Evolutionary conservation across 2,888 invertebrate genomes (phyloP).

Genomic region (Himalopsyche kuldschensis): DNA sequence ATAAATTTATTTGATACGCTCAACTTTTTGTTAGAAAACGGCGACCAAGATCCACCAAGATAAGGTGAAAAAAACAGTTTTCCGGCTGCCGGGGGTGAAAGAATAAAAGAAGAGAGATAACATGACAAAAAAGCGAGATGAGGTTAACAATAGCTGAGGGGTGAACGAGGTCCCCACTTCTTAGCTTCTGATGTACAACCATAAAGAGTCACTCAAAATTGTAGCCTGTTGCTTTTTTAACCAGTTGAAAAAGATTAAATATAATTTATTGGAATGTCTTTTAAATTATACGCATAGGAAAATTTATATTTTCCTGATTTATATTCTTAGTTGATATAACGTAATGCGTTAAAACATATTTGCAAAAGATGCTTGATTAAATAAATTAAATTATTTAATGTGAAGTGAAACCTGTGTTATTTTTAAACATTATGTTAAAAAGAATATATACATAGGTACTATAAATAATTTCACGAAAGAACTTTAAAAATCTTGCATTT

Average conservation of each 20-base stretch:
- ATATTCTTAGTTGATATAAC: too few relatives aligned
- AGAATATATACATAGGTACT: too few relatives aligned
- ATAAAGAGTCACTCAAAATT: slow-evolving; percentile 17
- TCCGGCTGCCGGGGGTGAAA: slow-evolving; percentile 4
- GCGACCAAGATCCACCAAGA: background rate
- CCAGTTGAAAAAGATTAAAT: background rate
- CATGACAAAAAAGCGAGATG: background rate
- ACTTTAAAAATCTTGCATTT: background rate
- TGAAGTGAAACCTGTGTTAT: too few relatives aligned
- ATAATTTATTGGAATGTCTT: background rate
- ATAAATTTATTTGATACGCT: slow-evolving; percentile 33
- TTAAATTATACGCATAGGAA: too few relatives aligned
- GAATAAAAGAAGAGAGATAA: background rate
- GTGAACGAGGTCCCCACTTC: background rate
- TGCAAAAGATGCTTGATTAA: too few relatives aligned
- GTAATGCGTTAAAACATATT: too few relatives aligned
- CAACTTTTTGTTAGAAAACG: slow-evolving; percentile 17
- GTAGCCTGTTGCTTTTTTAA: slow-evolving; percentile 27
- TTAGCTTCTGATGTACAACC: background rate
- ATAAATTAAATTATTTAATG: too few relatives aligned
- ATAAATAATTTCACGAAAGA: background rate
- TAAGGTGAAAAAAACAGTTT: slow-evolving; percentile 20
- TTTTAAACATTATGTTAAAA: too few relatives aligned
- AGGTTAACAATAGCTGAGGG: background rate
- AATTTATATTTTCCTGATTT: too few relatives aligned